Evolutionary conservation across 2,888 invertebrate genomes (phyloP).

Genomic region (Polyommatus icarus): DNA sequence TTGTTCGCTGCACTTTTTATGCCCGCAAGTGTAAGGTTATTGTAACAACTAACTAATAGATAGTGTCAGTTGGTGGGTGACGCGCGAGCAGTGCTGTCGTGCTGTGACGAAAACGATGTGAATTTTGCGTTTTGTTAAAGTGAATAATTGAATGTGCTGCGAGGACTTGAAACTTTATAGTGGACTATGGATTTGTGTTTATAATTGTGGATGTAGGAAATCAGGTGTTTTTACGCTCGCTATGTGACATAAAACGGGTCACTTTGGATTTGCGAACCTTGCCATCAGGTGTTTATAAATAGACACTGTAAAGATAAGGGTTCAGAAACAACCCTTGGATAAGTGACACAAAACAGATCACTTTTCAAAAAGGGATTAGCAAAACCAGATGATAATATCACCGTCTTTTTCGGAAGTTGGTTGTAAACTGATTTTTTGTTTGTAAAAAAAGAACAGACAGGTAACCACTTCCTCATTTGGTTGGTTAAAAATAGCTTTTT

Average conservation of each 20-base stretch:
- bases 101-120: conserved; percentile 1
- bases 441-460: too few species aligned
- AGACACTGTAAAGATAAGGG: background rate
- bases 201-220: background rate
- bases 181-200: too few species aligned
- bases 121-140: background rate
- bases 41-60: background rate
- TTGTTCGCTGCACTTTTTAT: background rate
- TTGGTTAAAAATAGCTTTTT: background rate
- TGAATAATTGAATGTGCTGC: background rate
- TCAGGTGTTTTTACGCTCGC: background rate
- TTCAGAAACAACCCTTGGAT: background rate
- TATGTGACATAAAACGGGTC: background rate
- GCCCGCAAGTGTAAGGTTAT: background rate
- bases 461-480: too few species aligned
- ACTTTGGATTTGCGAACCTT: background rate
- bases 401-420: background rate
- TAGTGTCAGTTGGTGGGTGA: background rate
- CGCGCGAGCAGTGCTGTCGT: background rate
- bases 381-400: background rate
- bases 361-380: background rate
- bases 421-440: too few species aligned
- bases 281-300: background rate
- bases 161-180: background rate
- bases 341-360: background rate